Evolutionary conservation across 2,113 vertebrate species (phyloP).

Genomic region (Craseonycteris thonglongyai): DNA sequence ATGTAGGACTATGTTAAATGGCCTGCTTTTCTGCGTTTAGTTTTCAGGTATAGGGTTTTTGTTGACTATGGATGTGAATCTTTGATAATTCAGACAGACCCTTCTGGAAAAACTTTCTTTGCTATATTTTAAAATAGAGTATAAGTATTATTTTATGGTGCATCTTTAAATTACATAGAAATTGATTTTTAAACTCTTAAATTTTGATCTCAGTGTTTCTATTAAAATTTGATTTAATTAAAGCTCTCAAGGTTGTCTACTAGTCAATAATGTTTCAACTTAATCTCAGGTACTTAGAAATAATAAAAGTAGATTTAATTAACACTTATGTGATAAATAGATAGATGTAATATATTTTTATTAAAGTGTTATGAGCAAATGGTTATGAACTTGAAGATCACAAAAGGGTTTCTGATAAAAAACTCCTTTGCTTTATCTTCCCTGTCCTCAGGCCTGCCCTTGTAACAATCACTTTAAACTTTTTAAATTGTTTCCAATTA

Average conservation of each 20-base stretch:
- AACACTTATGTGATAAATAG: background rate
- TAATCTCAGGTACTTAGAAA: background rate
- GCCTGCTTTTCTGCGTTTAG: background rate
- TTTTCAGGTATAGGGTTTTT: background rate
- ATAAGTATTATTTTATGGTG: background rate
- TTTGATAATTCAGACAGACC: background rate
- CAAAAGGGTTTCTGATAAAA: background rate
- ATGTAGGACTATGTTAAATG: background rate
- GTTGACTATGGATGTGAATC: background rate
- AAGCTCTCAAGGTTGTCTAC: background rate
- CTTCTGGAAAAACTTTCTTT: background rate
- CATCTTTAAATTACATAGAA: background rate
- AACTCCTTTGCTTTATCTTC: background rate
- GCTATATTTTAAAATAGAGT: background rate
- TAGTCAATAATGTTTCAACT: background rate
- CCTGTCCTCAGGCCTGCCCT: background rate
- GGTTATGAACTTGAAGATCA: background rate
- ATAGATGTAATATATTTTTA: background rate
- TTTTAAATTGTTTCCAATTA: background rate
- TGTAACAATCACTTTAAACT: background rate
- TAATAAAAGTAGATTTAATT: background rate
- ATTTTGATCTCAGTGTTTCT: background rate
- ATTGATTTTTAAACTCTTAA: background rate
- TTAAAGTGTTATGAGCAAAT: background rate
- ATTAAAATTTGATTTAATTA: slow-evolving; percentile 24